Evolutionary conservation across 92 coral and sea anemone genomes (phyloP), one percentile per base, ranked within the genome.

Genomic region (Epizoanthus rinbou): DNA sequence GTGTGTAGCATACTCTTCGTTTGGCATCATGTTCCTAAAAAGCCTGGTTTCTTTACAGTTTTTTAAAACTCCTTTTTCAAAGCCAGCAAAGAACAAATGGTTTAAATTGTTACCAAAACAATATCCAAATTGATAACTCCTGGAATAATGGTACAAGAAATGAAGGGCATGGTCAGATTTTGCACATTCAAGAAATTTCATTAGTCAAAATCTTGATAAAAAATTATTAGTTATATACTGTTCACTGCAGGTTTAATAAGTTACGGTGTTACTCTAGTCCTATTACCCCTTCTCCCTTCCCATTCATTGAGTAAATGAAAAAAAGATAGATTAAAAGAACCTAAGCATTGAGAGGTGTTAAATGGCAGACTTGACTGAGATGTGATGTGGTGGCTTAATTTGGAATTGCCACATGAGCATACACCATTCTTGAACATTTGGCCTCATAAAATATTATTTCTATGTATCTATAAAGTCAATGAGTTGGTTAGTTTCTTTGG

Each of bases 401-500:
- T 78, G 82, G 82, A 81, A 81, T 81, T 67, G 65, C 64, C 33
- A 81, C 63, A 67, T 66, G 43, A 69, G 25, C 85, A 50, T 47
- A 66, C 47, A 67, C 58, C 76, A 53, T 85, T 78, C 84, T 35
- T 88, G 53, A 68, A 71, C 22, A 39, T 82, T 63, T 47, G 72
- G 54, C 24, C 54, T 74, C 81, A n/a, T 75, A 50, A 31, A 57
- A 62, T 45, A 50, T 75, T 64, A 75, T 80, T 47, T 47, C 8
- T 28, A 59, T 71, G 56, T 76, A 86, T 85, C 37, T 68, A 50
- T 69, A 79, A 80, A 45, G 71, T 73, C 82, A 60, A 8, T 69
- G 94, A 93, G 98, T 93, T 93, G 98, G 98, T 93, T 93, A 87
- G 91, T 93, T 93, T 93, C 86, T 67, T 74, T 70, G 64, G 74